phyloP scores from a whole-genome alignment of 2,888 invertebrate genomes.

The Tineola bisselliella region DNA sequence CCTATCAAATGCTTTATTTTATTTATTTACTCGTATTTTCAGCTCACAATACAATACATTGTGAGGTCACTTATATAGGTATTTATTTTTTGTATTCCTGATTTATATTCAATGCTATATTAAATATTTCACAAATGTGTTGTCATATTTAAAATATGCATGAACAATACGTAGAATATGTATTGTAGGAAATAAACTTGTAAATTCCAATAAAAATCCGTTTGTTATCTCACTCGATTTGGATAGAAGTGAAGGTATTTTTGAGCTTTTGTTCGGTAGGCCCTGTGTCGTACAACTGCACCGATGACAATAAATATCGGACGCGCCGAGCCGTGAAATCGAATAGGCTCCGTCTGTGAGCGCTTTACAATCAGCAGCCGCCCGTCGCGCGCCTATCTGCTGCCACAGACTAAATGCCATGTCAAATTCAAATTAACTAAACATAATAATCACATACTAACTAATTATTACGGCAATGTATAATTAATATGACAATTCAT shows the following conservation, averaged over 20 bases:
- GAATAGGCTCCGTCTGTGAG: slow-evolving; percentile 67
- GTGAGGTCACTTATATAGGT: no score
- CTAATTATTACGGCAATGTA: no score
- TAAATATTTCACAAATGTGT: not conserved
- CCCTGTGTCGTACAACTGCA: slow-evolving; percentile 61
- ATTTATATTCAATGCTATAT: no score
- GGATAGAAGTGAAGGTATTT: not conserved
- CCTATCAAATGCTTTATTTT: no score
- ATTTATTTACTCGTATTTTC: no score
- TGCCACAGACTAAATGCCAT: slow-evolving; percentile 8
- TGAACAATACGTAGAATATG: not conserved
- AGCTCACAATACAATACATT: no score
- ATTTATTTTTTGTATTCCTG: no score
- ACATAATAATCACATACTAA: not conserved
- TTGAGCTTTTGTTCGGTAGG: slow-evolving; percentile 46
- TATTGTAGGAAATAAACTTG: not conserved
- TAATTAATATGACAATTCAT: no score
- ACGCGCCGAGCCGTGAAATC: slow-evolving; percentile 67
- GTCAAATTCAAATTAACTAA: not conserved
- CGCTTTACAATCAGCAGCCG: slow-evolving; percentile 66
- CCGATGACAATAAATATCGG: slow-evolving; percentile 68
- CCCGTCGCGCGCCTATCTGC: slow-evolving; percentile 43
- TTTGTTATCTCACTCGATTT: not conserved
- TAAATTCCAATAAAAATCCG: slow-evolving; percentile 4
- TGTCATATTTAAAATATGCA: not conserved